Percentiles rank a stretch among this genome's conserved stretches.
phyloP scores from a whole-genome alignment of 2,797 vertebrate genomes.

The Acanthiza pusilla region DNA sequence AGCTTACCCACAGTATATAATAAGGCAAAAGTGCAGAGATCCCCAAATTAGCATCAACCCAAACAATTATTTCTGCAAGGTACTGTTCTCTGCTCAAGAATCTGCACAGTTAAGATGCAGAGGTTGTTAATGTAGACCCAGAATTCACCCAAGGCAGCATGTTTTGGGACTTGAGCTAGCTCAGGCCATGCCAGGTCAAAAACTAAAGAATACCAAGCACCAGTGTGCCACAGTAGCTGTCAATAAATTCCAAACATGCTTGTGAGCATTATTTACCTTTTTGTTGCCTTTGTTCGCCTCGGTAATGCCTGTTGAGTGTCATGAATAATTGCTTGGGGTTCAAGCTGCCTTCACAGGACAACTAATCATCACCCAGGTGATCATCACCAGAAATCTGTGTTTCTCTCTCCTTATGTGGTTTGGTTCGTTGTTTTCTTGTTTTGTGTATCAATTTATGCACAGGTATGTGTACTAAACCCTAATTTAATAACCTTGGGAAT shows the following conservation, averaged over 20 bases:
- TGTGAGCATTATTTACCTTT: background rate
- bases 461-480: background rate
- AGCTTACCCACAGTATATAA: background rate
- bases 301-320: background rate
- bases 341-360: background rate
- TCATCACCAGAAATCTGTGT: background rate
- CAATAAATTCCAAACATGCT: background rate
- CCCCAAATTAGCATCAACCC: background rate
- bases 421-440: background rate
- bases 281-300: background rate
- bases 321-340: background rate
- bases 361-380: background rate
- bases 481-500: background rate
- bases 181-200: background rate
- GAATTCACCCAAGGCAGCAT: background rate
- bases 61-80: background rate
- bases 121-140: background rate
- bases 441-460: background rate
- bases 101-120: background rate
- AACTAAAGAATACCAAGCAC: background rate
- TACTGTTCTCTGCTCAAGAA: background rate
- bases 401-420: background rate
- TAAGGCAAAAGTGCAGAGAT: background rate
- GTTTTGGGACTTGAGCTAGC: background rate
- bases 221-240: background rate